A percentile compares a stretch with the other conserved stretches of the same genome.
phyloP scores from a whole-genome alignment of 1,140 invertebrate genomes.

The Vanessa atalanta region DNA sequence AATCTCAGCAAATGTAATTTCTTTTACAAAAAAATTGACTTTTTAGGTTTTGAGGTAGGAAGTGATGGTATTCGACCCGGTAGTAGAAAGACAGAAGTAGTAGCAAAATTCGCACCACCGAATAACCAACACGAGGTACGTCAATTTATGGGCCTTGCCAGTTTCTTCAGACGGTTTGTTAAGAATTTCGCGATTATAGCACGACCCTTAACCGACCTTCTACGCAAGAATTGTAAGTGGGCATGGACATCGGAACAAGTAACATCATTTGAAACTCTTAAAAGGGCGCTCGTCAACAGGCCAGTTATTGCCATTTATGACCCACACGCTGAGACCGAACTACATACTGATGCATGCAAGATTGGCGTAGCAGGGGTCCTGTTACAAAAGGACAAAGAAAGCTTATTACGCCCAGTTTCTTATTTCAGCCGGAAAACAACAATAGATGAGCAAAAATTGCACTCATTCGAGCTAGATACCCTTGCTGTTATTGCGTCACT shows the following conservation, averaged over 20 bases:
- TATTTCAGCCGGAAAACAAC: too few species aligned
- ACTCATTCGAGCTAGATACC: constrained; percentile 6
- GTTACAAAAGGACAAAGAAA: too few species aligned
- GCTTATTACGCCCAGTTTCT: too few species aligned
- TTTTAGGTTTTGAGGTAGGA: constrained; percentile 1
- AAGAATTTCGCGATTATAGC: constrained; percentile 48
- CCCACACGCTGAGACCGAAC: too few species aligned
- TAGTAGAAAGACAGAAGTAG: neutral
- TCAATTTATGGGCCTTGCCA: constrained; percentile 54
- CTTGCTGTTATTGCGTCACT: constrained; percentile 7
- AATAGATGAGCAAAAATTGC: too few species aligned
- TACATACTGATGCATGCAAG: too few species aligned
- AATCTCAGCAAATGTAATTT: neutral
- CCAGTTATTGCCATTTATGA: too few species aligned
- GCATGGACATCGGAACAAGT: neutral
- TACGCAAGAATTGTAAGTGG: constrained; percentile 39
- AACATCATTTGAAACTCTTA: constrained; percentile 41
- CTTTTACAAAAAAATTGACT: neutral
- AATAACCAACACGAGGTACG: neutral
- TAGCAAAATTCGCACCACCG: neutral
- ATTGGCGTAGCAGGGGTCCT: too few species aligned
- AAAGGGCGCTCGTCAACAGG: neutral
- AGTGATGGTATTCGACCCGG: neutral
- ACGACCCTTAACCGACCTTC: constrained; percentile 45
- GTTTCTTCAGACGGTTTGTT: constrained; percentile 63